Percentiles rank a stretch among this genome's conserved stretches.
Evolutionary conservation across 2,888 invertebrate genomes (phyloP).

Genomic region (Callimorpha dominula): DNA sequence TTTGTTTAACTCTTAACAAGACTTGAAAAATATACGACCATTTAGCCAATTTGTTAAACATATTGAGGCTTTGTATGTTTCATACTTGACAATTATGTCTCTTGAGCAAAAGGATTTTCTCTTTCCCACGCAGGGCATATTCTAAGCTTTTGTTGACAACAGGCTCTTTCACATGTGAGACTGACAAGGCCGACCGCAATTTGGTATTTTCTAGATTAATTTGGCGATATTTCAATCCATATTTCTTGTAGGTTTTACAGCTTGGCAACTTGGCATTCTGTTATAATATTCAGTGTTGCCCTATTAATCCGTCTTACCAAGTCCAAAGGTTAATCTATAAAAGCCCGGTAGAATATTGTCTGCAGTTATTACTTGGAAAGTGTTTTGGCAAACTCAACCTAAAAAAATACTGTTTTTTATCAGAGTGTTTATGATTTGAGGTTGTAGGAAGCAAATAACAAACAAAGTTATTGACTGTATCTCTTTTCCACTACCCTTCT

Average conservation of each 20-base stretch:
- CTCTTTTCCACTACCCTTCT: too few relatives aligned
- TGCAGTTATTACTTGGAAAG: slow-evolving; percentile 40
- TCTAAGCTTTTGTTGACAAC: slow-evolving; percentile 24
- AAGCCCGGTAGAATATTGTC: slow-evolving; percentile 40
- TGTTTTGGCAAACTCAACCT: slow-evolving; percentile 23
- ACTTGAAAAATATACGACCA: slow-evolving; percentile 35
- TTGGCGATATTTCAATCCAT: slow-evolving; percentile 31
- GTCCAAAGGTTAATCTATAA: slow-evolving; percentile 35
- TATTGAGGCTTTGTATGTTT: slow-evolving; percentile 38
- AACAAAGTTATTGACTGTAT: not conserved
- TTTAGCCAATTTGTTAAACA: slow-evolving; percentile 47
- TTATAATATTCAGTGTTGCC: slow-evolving; percentile 36
- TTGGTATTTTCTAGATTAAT: slow-evolving; percentile 41
- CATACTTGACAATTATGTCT: slow-evolving; percentile 43
- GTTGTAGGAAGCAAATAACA: not conserved
- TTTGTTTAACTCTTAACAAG: slow-evolving; percentile 14
- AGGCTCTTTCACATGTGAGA: slow-evolving; percentile 20
- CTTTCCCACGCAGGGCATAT: slow-evolving; percentile 1
- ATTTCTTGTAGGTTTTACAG: slow-evolving; percentile 34
- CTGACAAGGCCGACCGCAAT: slow-evolving; percentile 38
- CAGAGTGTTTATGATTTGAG: not conserved
- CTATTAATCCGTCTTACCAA: slow-evolving; percentile 33
- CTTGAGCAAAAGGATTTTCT: not conserved
- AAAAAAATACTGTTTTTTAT: slow-evolving; percentile 37
- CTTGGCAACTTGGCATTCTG: slow-evolving; percentile 20